A percentile compares a stretch with the other conserved stretches of the same genome.
Evolutionary conservation across 1,140 invertebrate species (phyloP).

Genomic region (Bombus turneri): DNA sequence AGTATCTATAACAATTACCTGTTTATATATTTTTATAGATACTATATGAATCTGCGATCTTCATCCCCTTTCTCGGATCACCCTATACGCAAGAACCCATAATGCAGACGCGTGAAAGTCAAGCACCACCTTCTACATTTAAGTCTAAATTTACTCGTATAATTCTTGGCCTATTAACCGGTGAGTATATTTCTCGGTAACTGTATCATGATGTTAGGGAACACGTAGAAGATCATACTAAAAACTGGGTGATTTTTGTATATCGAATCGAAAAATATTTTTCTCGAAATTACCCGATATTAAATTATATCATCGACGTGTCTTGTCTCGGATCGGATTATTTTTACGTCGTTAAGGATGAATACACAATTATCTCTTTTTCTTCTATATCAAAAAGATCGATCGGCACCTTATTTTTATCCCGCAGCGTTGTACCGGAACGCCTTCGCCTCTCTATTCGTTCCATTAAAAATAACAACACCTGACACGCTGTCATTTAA

Average conservation of each 20-base stretch:
- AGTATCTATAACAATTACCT: not conserved
- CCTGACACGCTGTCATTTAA: constrained; percentile 18
- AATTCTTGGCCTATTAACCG: constrained; percentile 9
- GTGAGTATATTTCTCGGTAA: constrained; percentile 1
- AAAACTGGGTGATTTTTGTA: not conserved
- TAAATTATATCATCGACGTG: constrained; percentile 12
- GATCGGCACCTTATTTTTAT: constrained; percentile 43
- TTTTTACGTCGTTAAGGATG: constrained; percentile 42
- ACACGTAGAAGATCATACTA: not conserved
- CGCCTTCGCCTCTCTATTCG: not conserved
- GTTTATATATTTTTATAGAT: not conserved
- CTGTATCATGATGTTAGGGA: not conserved
- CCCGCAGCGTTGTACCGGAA: not conserved
- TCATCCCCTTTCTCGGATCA: not conserved
- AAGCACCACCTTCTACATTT: constrained; percentile 20
- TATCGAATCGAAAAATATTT: not conserved
- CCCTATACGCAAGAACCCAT: not conserved
- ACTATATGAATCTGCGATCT: not conserved
- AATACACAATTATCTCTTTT: constrained; percentile 38
- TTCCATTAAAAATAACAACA: constrained; percentile 36
- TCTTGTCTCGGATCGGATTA: constrained; percentile 2
- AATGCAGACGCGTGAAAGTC: constrained; percentile 39
- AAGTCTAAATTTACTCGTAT: constrained; percentile 60
- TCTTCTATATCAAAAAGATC: constrained; percentile 35
- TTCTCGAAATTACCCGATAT: constrained; percentile 16